Evolutionary conservation across 53 echinoderm and acorn worm species (phyloP).

Genomic region (Luidia sarsii): DNA sequence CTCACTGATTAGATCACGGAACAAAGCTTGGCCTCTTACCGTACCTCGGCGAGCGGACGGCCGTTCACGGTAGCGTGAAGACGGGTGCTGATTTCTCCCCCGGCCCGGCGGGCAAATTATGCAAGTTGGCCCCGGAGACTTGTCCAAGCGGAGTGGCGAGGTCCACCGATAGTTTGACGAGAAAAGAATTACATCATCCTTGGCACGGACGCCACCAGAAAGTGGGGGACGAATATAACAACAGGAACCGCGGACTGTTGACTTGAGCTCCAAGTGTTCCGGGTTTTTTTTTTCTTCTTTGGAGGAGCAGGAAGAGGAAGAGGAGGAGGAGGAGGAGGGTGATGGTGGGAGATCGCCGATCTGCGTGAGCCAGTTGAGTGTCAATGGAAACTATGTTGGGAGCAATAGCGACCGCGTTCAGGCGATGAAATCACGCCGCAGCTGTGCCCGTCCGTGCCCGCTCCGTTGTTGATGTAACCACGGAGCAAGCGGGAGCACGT

Average conservation of each 20-base stretch:
- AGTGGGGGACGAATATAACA: conserved; percentile 5
- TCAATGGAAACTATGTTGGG: background rate
- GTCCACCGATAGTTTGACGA: background rate
- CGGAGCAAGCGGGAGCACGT: conserved; percentile 39
- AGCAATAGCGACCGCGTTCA: background rate
- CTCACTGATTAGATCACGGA: conserved; percentile 7
- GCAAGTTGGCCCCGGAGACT: background rate
- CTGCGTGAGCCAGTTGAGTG: background rate
- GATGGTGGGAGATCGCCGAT: background rate
- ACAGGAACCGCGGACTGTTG: conserved; percentile 15
- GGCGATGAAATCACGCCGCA: conserved; percentile 6
- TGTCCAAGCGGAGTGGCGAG: background rate
- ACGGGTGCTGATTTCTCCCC: conserved; percentile 10
- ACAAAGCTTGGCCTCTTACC: conserved; percentile 8
- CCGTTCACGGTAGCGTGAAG: conserved; percentile 37
- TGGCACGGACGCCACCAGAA: background rate
- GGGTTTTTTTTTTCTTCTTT: background rate
- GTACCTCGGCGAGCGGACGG: conserved; percentile 16
- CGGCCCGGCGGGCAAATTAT: conserved; percentile 15
- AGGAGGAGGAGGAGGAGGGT: conserved; percentile 5
- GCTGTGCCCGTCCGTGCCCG: background rate
- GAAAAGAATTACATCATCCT: conserved; percentile 12
- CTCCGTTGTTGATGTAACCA: conserved; percentile 45
- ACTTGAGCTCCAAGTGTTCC: conserved; percentile 3
- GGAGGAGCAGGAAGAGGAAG: background rate